These are phyloP conservation scores for Rhingia rostrata DNA, from an alignment of 2,888 invertebrate species.

Conservation along the genomic window DNA sequence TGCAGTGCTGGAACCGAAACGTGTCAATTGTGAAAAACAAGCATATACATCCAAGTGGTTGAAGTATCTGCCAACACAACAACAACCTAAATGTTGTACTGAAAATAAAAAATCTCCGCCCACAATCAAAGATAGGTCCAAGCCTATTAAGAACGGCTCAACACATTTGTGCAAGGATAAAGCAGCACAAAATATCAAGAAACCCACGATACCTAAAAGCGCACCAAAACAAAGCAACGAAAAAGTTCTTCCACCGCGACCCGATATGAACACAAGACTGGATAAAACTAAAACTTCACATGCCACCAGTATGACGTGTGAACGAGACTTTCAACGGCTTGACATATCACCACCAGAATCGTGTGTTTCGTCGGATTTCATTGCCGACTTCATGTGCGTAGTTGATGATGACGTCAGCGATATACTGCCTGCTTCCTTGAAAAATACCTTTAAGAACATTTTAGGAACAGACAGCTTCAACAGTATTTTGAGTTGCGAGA, in stretches of 20 bases:
- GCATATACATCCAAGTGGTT: conserved; percentile 44
- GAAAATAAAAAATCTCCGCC: background rate
- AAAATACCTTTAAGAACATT: conserved; percentile 31
- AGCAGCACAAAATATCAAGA: background rate
- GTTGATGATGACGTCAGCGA: conserved; percentile 20
- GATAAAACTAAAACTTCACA: background rate
- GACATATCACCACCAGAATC: background rate
- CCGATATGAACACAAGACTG: background rate
- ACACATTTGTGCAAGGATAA: conserved; percentile 31
- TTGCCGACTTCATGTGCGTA: background rate
- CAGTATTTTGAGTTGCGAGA: conserved; percentile 52
- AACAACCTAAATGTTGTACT: background rate
- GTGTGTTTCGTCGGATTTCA: conserved; percentile 22
- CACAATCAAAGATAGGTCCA: background rate
- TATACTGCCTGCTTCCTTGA: conserved; percentile 38
- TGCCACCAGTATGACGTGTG: background rate
- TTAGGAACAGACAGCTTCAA: conserved; percentile 54
- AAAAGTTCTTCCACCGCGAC: background rate
- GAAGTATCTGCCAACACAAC: conserved; percentile 31
- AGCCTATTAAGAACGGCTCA: conserved; percentile 27
- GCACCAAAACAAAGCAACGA: background rate
- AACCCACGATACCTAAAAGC: background rate
- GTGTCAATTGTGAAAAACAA: background rate
- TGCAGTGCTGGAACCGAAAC: background rate
- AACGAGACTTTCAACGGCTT: background rate